Evolutionary conservation across 2,113 vertebrate genomes (phyloP).

Genomic region (Gobio gobio): DNA sequence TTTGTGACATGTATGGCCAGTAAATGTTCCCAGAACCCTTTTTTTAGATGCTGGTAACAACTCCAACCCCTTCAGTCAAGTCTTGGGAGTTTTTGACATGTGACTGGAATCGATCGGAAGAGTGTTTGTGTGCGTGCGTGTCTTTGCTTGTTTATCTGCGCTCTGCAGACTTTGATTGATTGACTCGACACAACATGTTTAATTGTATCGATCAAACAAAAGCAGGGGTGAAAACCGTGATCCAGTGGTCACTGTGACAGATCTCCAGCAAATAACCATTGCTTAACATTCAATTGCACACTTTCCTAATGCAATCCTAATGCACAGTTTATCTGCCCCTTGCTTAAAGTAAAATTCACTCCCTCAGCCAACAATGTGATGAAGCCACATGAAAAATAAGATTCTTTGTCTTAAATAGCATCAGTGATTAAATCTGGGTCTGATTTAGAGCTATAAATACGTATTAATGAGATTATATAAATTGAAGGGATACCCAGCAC

Average conservation of each 20-base stretch:
- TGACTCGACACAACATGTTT: not conserved
- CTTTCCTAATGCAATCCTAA: not conserved
- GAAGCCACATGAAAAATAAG: not conserved
- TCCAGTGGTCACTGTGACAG: conserved; percentile 15
- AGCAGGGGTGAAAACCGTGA: not conserved
- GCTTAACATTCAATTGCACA: not conserved
- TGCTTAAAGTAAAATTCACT: not conserved
- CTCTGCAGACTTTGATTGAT: conserved; percentile 28
- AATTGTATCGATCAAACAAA: conserved; percentile 6
- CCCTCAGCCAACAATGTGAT: not conserved
- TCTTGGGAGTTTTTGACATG: not conserved
- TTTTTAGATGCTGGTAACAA: not conserved
- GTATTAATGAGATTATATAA: conserved; percentile 54
- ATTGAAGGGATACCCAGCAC: not conserved
- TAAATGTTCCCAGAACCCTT: not conserved
- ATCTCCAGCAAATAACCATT: not conserved
- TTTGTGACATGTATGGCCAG: not conserved
- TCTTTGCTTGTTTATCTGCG: conserved; percentile 17
- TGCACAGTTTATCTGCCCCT: not conserved
- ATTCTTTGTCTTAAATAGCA: conserved; percentile 17
- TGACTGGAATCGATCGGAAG: conserved; percentile 4
- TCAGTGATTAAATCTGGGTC: conserved; percentile 46
- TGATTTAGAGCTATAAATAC: conserved; percentile 51
- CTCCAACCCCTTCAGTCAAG: not conserved
- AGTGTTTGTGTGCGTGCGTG: not conserved